Base-by-base conservation (phyloP, 2,888 invertebrate genomes). In the Heliconius charithonia region DNA sequence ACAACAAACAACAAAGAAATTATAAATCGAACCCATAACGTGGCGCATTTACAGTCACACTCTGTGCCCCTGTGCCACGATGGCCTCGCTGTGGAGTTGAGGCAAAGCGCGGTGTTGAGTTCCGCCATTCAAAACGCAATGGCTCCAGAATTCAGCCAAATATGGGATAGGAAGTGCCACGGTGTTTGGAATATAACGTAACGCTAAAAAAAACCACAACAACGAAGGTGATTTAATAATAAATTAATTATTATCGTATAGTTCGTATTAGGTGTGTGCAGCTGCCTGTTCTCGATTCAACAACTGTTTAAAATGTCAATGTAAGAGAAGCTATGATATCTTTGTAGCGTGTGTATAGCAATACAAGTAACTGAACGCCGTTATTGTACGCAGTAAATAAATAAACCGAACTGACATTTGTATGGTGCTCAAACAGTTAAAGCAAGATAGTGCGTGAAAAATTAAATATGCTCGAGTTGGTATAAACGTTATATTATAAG, bases 401-500 rank as follows among this genome's bases (percentile, higher is more conserved):
- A 75, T 56, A 62, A 70, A 79, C 63, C 32, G 4, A 56, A 62
- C 37, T 32, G 77, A 81, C 79, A 71, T 72, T 75, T 75, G 74
- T 66, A 72, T 51, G 75, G 67, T 77, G 66, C 41, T 72, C 77
- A 65, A 62, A 77, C 66, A 65, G 51, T 79, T 75, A 81, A 75
- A 75, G 45, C 45, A 73, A 41, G 66, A 51, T 72, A 73, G 66
- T 80, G 82, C 81, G 80, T 82, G 82, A 80, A 81, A 81, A 76
- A 74, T 79, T 82, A 51, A 80, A 76, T 82, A 81, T 77, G 79
- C 82, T 71, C 81, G 82, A 83, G 77, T 80, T 81, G 79, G 29
- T 25, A 25, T 32, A 56, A 22, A 29, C 9, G 67, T 81, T 72
- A 76, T 81, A 76, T 83, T 71, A 80, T 80, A 79, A 82, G 51